Evolutionary conservation across 2,113 vertebrate genomes (phyloP), one percentile per base, ranked within the genome.

Genomic region (Peromyscus polionotus): DNA sequence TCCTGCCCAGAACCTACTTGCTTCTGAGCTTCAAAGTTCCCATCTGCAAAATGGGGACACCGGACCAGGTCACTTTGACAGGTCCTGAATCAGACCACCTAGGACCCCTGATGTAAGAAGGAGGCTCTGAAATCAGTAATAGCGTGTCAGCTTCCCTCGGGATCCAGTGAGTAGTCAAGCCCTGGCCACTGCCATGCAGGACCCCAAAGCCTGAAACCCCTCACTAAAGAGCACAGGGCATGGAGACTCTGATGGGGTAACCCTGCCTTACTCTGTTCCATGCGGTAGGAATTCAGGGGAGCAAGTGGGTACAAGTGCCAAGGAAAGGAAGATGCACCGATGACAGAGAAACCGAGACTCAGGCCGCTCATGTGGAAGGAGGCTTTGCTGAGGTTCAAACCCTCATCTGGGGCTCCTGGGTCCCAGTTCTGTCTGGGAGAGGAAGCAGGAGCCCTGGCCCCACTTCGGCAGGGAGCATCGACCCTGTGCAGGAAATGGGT

Each of bases 1-100:
- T 67, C 72, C 63, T 7, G 65, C 4, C 13, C 5, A 48, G 28
- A 84, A 48, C 20, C 36, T 19, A 8, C 2, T 8, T 4, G 57
- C 89, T 68, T 84, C 84, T 91, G 88, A 88, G 42, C 59, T 65
- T 85, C 80, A 39, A 61, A 7, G 42, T 57, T 72, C 70, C 77
- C 77, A 54, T 39, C 57, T 67, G 39, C 28, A 79, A 83, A 93
- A 76, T 45, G n/a, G 61, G 24, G 20, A 19, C 73, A 33, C 1
- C 57, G 22, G 87, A 33, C 72, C 51, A 88, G 26, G 33, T 45
- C 26, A 36, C 39, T 42, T 42, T 26, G 12, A 39, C 11, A 42
- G 19, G 65, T 48, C 61, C 51, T 57, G 67, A 93, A 59, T 65
- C 83, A 91, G 81, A 85, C 1, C 14, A 54, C 36, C 61, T 13